Evolutionary conservation across 2,113 vertebrate species (phyloP), one percentile per base, ranked within the genome.

Genomic region (Australoheros scitulus): DNA sequence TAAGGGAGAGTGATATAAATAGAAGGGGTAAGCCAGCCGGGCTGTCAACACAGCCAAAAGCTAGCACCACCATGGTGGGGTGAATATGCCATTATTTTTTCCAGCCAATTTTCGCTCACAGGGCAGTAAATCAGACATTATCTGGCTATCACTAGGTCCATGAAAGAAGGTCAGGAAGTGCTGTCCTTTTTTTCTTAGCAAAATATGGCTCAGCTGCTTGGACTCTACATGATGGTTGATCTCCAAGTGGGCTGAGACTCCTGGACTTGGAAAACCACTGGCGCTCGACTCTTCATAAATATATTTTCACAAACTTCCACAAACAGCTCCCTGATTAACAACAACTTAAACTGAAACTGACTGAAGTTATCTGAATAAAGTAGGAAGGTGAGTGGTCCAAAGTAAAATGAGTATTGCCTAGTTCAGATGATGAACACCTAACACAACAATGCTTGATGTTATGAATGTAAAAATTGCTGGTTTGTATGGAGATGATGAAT

Each of bases 1-100:
- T 0, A 55, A 11, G 47, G 32, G 3, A 34, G 0, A 55, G 26
- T 9, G 26, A 29, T 55, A 11, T 72, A 32, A 0, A 0, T 43
- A 8, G 43, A 72, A 52, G 52, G 65, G 3, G 17, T 26, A 52
- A 52, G 65, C 17, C 65, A 72, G 24, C 43, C 18, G 6, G 65
- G 43, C 65, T 52, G 43, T 52, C 52, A 52, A 18, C 68, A 55
- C 26, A 70, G 65, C 65, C 52, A 52, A 52, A 52, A 41, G 65
- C 50, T 70, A 50, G 24, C 41, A 70, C 7, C 50, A 52, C 65
- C 65, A 32, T 15, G 0, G 17, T 72, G 1, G 26, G 68, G 10
- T 72, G 26, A 32, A 17, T 72, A 72, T 32, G 52, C 26, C 10
- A n/a, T 72, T 32, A 55, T 18, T 11, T 72, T 55, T 14, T 72